phyloP scores from a whole-genome alignment of 92 coral and sea anemone species.

The Epizoanthus ramosus region DNA sequence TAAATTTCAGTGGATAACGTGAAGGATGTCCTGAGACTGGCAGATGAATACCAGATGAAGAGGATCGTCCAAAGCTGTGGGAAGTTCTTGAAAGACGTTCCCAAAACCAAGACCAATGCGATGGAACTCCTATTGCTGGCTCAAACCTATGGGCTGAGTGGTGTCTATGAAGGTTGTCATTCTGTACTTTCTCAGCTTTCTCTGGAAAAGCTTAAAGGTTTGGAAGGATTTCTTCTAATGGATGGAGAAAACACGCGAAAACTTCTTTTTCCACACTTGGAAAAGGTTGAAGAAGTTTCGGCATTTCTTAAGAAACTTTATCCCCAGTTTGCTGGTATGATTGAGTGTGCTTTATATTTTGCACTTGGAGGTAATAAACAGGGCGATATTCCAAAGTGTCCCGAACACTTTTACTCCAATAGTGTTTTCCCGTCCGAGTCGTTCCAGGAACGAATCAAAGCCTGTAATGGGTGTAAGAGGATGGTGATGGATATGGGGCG shows the following conservation, averaged over 20 bases:
- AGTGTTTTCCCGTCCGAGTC: too few species aligned
- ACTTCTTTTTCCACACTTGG: background rate
- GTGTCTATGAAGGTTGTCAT: background rate
- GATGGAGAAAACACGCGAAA: background rate
- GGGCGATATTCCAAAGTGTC: too few species aligned
- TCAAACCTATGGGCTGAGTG: background rate
- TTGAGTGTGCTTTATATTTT: too few species aligned
- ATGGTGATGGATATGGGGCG: too few species aligned
- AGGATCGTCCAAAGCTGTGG: background rate
- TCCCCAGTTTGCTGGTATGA: too few species aligned
- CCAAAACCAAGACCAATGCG: constrained; percentile 8
- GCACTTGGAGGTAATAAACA: too few species aligned
- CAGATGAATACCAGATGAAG: constrained; percentile 25
- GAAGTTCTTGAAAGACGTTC: background rate
- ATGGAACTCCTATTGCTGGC: constrained; percentile 12
- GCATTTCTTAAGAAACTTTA: too few species aligned
- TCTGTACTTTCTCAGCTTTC: background rate
- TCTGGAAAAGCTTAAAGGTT: background rate
- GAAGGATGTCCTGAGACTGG: background rate
- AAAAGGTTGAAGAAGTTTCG: too few species aligned
- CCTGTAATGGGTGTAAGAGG: too few species aligned
- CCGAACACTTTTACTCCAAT: too few species aligned
- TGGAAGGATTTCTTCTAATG: background rate
- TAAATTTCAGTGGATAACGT: constrained; percentile 6
- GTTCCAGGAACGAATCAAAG: too few species aligned